Base-by-base conservation (phyloP, 2,888 invertebrate genomes). In the Nemapogon koenigi region DNA sequence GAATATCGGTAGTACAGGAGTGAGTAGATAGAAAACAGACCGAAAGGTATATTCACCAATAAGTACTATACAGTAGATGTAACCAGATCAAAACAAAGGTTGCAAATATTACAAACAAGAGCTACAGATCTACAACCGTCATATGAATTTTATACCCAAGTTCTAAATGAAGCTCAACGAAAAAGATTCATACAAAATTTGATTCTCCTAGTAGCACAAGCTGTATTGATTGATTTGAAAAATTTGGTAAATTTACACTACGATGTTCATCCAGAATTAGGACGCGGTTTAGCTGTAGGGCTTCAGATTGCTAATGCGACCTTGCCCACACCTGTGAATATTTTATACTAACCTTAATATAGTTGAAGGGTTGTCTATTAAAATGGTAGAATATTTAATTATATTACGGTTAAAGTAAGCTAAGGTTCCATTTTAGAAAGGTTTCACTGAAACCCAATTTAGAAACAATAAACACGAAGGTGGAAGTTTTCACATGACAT, bases 91-190 rank as follows among this genome's bases (percentile, higher is more conserved):
- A 52, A 52, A 7, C 49, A 55, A 10, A 49, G 47, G 35, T 19
- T 58, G 1, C 17, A 42, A 8, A 33, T 64, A 16, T 48, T 50
- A 2, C 53, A 66, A 28, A 54, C 51, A 11, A 53, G 49, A 29
- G 55, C 63, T 4, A 43, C 55, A 2, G 66, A 66, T 48, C 50
- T 66, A 2, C 53, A 53, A 27, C 94, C 96, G 62, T 83, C 86
- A 1, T 81, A 84, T 10, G 65, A 80, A n/a, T 94, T 95, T 73
- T 97, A 83, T 72, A 46, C 81, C 88, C 50, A 87, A 88, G 4
- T 71, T 94, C 30, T 13, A 15, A 38, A 80, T 81, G 4, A 86
- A 81, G 1, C 89, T 85, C 37, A 81, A 84, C 40, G 70, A 81
- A 22, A 91, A 91, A 57, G 44, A 16, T 33, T 42, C 19, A 25